These are phyloP conservation scores for Tyria jacobaeae DNA, from an alignment of 2,888 invertebrate species.

Conservation along the genomic window DNA sequence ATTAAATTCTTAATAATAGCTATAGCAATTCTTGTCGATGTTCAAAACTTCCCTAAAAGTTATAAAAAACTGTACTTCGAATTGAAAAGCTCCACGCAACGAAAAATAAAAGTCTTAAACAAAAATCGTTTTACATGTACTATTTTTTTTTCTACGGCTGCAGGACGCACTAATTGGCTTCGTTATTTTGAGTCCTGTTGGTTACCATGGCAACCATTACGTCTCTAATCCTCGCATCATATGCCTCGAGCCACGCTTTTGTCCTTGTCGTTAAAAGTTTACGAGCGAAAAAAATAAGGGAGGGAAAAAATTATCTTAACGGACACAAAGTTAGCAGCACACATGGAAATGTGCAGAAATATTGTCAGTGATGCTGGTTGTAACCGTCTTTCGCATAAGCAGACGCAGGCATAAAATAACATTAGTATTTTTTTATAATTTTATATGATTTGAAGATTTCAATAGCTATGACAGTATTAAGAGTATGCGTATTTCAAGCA, in stretches of 20 bases:
- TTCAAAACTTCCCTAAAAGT: background rate
- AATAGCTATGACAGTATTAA: too few species aligned
- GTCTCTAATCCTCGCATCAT: conserved; percentile 45
- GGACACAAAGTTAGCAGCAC: background rate
- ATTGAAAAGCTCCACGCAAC: background rate
- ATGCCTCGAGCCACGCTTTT: conserved; percentile 21
- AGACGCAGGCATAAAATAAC: too few species aligned
- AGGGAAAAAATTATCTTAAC: conserved; percentile 3
- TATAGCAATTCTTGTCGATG: background rate
- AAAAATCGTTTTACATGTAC: background rate
- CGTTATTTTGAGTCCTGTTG: conserved; percentile 31
- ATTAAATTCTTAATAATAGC: too few species aligned
- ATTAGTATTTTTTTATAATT: too few species aligned
- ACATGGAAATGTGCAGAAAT: background rate
- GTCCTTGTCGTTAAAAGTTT: conserved; percentile 39
- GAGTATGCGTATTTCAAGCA: too few species aligned
- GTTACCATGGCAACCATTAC: conserved; percentile 33
- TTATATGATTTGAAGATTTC: too few species aligned
- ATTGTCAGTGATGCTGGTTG: background rate
- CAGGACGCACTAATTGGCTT: conserved; percentile 50
- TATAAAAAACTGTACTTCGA: background rate
- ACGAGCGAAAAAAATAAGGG: conserved; percentile 16
- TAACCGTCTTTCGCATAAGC: too few species aligned
- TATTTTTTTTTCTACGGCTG: conserved; percentile 20
- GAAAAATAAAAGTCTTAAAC: background rate